A percentile compares a stretch with the other conserved stretches of the same genome.
Evolutionary conservation across 2,113 vertebrate species (phyloP).

Genomic region (Sarotherodon lohbergeri): DNA sequence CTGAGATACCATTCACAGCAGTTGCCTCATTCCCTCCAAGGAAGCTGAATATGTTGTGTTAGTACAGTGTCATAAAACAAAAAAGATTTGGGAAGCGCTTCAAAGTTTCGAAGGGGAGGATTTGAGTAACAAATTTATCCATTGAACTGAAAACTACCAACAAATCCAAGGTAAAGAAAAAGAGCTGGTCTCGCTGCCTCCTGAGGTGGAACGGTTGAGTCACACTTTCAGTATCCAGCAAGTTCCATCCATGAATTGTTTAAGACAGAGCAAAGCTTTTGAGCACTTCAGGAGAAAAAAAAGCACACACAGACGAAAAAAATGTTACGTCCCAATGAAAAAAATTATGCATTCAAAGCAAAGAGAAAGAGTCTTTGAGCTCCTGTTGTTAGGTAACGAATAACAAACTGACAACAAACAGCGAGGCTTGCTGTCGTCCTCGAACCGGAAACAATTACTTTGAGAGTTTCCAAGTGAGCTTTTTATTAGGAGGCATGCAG

Average conservation of each 20-base stretch:
- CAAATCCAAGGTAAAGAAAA: constrained; percentile 55
- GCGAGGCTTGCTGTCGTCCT: constrained; percentile 1
- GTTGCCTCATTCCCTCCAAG: constrained; percentile 11
- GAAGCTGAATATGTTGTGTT: not conserved
- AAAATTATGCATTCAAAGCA: constrained; percentile 18
- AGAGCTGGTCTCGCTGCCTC: not conserved
- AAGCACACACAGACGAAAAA: not conserved
- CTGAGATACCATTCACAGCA: constrained; percentile 10
- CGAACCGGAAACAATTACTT: constrained; percentile 61
- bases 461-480: constrained; percentile 63
- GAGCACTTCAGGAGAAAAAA: constrained; percentile 1
- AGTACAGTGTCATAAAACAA: constrained; percentile 26
- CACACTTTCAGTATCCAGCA: constrained; percentile 48
- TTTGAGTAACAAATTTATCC: constrained; percentile 16
- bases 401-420: constrained; percentile 56
- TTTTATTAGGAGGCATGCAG: constrained; percentile 52
- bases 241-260: constrained; percentile 64
- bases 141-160: constrained; percentile 27
- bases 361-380: constrained; percentile 36
- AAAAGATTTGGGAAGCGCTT: constrained; percentile 2
- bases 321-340: not conserved
- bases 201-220: constrained; percentile 58
- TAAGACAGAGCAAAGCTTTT: constrained; percentile 56
- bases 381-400: constrained; percentile 60
- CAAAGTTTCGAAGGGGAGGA: not conserved